Percentiles rank a stretch among this genome's conserved stretches.
Evolutionary conservation across 2,113 vertebrate genomes (phyloP).

Genomic region (Collichthys lucidus): DNA sequence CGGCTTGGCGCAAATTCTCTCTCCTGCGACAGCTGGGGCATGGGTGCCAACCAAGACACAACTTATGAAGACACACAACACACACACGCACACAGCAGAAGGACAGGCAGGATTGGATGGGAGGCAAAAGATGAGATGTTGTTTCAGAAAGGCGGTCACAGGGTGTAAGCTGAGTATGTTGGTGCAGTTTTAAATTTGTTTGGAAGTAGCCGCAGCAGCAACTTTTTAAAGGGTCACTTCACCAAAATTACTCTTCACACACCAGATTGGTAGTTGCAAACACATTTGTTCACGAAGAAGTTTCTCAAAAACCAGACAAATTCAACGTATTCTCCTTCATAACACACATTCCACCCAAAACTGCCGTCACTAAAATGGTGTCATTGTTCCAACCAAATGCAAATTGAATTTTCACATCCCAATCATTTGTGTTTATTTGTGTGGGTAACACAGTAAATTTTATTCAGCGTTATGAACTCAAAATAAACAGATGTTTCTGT

Average conservation of each 20-base stretch:
- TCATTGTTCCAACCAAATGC: too few relatives aligned
- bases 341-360: neutral
- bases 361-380: too few relatives aligned
- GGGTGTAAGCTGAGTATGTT: neutral
- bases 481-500: too few relatives aligned
- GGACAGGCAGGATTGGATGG: neutral
- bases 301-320: too few relatives aligned
- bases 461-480: too few relatives aligned
- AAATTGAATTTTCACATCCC: too few relatives aligned
- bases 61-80: conserved; percentile 18
- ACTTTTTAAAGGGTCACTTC: neutral
- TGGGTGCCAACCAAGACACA: conserved; percentile 60
- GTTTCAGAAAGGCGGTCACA: conserved; percentile 3
- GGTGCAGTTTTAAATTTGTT: neutral
- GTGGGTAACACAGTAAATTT: too few relatives aligned
- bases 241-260: neutral
- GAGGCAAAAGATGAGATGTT: conserved; percentile 13
- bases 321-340: neutral
- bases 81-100: conserved; percentile 16
- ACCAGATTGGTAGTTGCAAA: too few relatives aligned
- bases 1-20: conserved; percentile 66
- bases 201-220: neutral
- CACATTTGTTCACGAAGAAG: too few relatives aligned
- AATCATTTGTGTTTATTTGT: too few relatives aligned
- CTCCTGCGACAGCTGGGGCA: conserved; percentile 73